Evolutionary conservation across 2,797 vertebrate genomes (phyloP).

Genomic region (Chanos chanos): DNA sequence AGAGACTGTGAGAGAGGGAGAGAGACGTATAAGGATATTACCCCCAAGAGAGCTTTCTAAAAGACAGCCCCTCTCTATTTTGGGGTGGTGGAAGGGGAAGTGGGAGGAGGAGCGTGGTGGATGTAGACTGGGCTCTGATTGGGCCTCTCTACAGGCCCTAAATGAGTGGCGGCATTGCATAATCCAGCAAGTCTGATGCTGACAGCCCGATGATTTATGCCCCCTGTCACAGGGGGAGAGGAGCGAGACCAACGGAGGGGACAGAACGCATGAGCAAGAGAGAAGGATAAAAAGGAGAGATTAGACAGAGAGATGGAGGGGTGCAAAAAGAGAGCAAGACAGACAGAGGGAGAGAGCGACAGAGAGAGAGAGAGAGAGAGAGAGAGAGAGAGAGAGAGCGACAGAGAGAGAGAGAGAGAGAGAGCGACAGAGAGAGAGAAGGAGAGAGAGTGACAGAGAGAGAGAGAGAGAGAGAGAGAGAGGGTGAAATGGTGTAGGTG

Average conservation of each 20-base stretch:
- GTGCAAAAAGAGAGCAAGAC: too few relatives aligned
- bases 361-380: neutral
- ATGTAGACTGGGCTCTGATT: slow-evolving; percentile 59
- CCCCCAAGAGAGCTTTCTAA: slow-evolving; percentile 48
- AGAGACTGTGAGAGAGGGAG: slow-evolving; percentile 10
- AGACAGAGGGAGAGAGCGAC: too few relatives aligned
- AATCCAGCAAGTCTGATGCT: slow-evolving; percentile 77
- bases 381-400: neutral
- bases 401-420: neutral
- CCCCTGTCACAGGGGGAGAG: slow-evolving; percentile 77
- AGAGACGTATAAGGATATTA: slow-evolving; percentile 46
- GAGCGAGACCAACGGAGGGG: slow-evolving; percentile 73
- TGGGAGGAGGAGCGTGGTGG: slow-evolving; percentile 33
- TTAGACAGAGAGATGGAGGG: too few relatives aligned
- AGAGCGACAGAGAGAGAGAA: neutral
- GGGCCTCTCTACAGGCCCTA: slow-evolving; percentile 58
- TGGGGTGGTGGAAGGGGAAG: slow-evolving; percentile 31
- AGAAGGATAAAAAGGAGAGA: neutral
- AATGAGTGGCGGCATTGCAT: slow-evolving; percentile 83
- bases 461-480: slow-evolving; percentile 72
- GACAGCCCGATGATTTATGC: slow-evolving; percentile 91
- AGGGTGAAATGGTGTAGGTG: slow-evolving; percentile 71
- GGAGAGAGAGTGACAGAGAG: slow-evolving; percentile 69
- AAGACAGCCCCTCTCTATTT: slow-evolving; percentile 51
- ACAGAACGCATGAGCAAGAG: slow-evolving; percentile 48